Evolutionary conservation across 2,797 vertebrate species (phyloP).

Genomic region (Oreochromis mossambicus): DNA sequence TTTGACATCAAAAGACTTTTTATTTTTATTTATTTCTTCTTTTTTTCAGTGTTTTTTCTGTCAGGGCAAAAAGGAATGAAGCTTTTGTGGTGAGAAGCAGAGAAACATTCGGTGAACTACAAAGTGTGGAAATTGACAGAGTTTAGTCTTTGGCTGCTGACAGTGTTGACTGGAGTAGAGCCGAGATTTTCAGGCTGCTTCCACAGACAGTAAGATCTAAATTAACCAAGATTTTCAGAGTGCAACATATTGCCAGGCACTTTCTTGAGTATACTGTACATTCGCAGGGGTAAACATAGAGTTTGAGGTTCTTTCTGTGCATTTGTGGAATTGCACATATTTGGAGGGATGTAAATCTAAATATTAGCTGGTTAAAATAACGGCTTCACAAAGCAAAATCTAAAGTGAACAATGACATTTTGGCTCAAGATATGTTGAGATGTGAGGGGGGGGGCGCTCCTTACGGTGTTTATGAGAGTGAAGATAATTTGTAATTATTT

Average conservation of each 20-base stretch:
- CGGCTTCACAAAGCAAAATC: not conserved
- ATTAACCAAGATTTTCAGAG: slow-evolving; percentile 19
- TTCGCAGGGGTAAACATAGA: not conserved
- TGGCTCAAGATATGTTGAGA: not conserved
- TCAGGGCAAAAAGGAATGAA: slow-evolving; percentile 19
- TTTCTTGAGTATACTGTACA: not conserved
- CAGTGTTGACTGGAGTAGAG: slow-evolving; percentile 43
- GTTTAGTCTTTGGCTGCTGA: slow-evolving; percentile 55
- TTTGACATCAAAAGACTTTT: slow-evolving; percentile 27
- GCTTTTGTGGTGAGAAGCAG: slow-evolving; percentile 14
- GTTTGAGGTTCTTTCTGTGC: not conserved
- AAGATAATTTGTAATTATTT: not conserved
- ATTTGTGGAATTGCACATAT: not conserved
- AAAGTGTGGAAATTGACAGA: slow-evolving; percentile 53
- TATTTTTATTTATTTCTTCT: not conserved
- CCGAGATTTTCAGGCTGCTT: slow-evolving; percentile 33
- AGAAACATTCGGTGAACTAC: slow-evolving; percentile 40
- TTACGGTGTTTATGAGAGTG: not conserved
- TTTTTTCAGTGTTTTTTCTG: slow-evolving; percentile 17
- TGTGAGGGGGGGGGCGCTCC: fast-evolving
- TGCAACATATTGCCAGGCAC: not conserved
- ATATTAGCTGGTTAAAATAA: not conserved
- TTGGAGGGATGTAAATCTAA: not conserved
- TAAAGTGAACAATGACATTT: not conserved
- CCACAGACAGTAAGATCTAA: slow-evolving; percentile 35